phyloP scores from a whole-genome alignment of 1,140 invertebrate species.

The Metaphire vulgaris region DNA sequence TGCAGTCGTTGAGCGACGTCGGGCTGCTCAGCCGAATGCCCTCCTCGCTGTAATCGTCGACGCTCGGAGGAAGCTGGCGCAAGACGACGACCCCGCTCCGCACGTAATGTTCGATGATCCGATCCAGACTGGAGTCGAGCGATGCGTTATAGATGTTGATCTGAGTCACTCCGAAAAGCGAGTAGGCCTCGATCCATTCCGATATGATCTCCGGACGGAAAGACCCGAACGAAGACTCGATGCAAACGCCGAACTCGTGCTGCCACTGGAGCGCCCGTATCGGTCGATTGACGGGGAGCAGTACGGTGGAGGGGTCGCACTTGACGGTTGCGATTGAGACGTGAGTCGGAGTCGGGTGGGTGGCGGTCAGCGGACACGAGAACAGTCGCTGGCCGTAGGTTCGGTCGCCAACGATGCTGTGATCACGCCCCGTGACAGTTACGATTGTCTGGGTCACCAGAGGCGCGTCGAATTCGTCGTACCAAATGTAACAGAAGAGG shows the following conservation, averaged over 20 bases:
- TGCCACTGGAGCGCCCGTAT: background rate
- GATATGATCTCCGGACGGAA: background rate
- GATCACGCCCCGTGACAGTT: constrained; percentile 12
- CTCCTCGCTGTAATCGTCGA: constrained; percentile 31
- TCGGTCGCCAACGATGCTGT: background rate
- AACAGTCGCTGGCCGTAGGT: constrained; percentile 16
- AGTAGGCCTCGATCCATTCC: constrained; percentile 17
- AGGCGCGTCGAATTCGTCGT: background rate
- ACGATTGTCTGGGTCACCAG: background rate
- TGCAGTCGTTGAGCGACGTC: constrained; percentile 70
- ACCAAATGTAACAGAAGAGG: constrained; percentile 8
- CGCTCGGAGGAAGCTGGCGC: constrained; percentile 11
- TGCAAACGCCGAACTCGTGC: constrained; percentile 20
- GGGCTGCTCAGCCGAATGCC: constrained; percentile 18
- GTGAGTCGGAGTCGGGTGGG: background rate
- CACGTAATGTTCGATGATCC: background rate
- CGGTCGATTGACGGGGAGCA: background rate
- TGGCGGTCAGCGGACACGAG: constrained; percentile 3
- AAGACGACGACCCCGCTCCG: constrained; percentile 9
- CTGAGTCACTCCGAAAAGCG: constrained; percentile 6
- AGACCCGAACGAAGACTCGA: background rate
- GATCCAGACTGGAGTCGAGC: background rate
- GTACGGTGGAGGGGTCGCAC: background rate
- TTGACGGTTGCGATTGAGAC: constrained; percentile 3
- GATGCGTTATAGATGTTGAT: constrained; percentile 22